Conservation (phyloP, 2,888 invertebrate species). For the Diploptera punctata region DNA sequence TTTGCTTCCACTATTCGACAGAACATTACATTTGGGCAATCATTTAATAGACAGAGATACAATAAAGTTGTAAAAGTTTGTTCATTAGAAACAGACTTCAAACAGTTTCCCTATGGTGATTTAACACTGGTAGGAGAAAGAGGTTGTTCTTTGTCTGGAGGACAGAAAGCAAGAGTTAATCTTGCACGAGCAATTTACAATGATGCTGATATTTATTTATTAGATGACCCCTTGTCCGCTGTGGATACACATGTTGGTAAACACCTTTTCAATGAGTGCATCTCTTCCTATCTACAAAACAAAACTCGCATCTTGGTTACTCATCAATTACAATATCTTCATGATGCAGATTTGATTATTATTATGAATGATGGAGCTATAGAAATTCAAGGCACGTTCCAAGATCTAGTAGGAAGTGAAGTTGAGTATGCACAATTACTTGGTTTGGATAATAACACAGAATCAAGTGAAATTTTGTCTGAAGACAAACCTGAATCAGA, state of each 20-base stretch:
- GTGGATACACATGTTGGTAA: constrained; percentile 80
- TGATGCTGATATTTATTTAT: constrained; percentile 77
- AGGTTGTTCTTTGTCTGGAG: constrained; percentile 82
- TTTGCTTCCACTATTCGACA: constrained; percentile 78
- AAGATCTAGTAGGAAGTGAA: constrained; percentile 38
- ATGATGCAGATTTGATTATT: constrained; percentile 52
- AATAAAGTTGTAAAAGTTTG: constrained; percentile 65
- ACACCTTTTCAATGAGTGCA: constrained; percentile 67
- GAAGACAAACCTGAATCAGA: constrained; percentile 20
- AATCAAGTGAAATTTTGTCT: background rate
- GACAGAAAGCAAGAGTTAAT: constrained; percentile 83
- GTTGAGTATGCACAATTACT: constrained; percentile 29
- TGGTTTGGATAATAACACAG: background rate
- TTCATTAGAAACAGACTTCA: constrained; percentile 72
- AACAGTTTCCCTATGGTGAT: constrained; percentile 77
- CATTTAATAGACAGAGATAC: constrained; percentile 63
- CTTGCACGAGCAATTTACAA: constrained; percentile 75
- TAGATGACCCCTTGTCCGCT: constrained; percentile 84
- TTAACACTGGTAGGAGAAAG: constrained; percentile 81
- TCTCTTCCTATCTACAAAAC: constrained; percentile 53
- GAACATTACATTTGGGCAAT: constrained; percentile 84
- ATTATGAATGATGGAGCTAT: constrained; percentile 51
- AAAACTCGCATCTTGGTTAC: constrained; percentile 57
- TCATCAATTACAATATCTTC: constrained; percentile 43
- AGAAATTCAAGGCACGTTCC: constrained; percentile 46